A percentile compares a stretch with the other conserved stretches of the same genome.
Conservation (phyloP, 2,113 vertebrate genomes). For the Chloroceryle aenea region DNA sequence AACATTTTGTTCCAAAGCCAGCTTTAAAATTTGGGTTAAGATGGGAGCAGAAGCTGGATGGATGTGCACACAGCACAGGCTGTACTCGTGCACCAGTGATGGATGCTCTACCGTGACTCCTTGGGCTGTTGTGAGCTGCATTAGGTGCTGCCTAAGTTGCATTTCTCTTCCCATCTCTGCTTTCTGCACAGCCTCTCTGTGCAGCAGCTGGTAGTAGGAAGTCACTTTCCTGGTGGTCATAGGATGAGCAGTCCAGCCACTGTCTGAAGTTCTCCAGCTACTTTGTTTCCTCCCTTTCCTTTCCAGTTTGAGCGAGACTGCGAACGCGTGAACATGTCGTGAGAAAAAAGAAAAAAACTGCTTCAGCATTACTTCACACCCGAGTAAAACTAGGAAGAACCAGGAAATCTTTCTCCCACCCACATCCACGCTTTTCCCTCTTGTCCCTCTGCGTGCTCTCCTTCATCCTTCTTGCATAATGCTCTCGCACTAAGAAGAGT, state of each 20-base stretch:
- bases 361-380: slow-evolving; percentile 31
- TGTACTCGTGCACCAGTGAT: neutral
- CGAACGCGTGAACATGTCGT: neutral
- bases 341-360: neutral
- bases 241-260: neutral
- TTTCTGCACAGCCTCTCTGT: neutral
- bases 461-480: slow-evolving; percentile 34
- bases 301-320: neutral
- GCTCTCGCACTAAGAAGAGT: neutral
- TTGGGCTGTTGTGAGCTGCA: neutral
- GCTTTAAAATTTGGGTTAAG: neutral
- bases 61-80: neutral
- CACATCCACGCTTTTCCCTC: neutral
- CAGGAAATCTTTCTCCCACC: neutral
- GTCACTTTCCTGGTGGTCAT: neutral
- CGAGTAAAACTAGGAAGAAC: slow-evolving; percentile 27
- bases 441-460: neutral
- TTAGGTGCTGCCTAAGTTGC: neutral
- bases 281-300: neutral
- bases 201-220: neutral
- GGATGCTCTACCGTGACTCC: neutral
- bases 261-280: neutral
- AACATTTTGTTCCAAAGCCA: neutral
- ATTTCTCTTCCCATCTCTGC: neutral
- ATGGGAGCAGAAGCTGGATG: neutral